Evolutionary conservation across 2,888 invertebrate genomes (phyloP).

Genomic region (Limnephilus auricula): DNA sequence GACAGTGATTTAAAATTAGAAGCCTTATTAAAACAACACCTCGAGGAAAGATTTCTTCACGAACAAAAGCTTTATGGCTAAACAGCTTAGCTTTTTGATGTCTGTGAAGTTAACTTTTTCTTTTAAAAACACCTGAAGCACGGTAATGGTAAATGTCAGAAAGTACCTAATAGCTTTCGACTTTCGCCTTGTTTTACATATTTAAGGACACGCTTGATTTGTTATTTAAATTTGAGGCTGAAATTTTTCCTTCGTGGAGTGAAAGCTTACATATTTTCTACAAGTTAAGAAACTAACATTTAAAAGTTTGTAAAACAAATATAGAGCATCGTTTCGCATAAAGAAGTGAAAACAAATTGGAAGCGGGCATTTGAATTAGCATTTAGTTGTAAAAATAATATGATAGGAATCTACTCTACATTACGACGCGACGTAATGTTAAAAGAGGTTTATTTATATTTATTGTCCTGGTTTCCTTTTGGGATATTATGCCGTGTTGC

Average conservation of each 20-base stretch:
- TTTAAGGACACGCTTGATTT: conserved; percentile 24
- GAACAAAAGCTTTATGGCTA: background rate
- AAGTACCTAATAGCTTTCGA: background rate
- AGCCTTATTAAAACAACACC: background rate
- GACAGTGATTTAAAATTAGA: background rate
- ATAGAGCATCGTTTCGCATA: background rate
- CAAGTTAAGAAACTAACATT: background rate
- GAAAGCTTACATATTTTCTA: background rate
- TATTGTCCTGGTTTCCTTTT: no score
- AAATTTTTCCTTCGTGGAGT: background rate
- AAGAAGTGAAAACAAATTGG: background rate
- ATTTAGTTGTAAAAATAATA: background rate
- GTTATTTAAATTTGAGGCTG: conserved; percentile 14
- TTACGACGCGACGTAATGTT: no score
- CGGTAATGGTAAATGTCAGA: background rate
- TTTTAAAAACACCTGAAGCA: background rate
- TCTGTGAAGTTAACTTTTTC: background rate
- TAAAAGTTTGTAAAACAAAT: background rate
- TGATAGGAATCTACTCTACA: no score
- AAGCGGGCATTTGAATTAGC: background rate
- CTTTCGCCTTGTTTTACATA: conserved; percentile 6
- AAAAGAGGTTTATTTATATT: no score
- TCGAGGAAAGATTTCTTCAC: background rate
- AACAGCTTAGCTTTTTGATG: conserved; percentile 4
- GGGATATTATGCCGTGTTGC: no score